Evolutionary conservation across 92 coral and sea anemone genomes (phyloP), one percentile per base, ranked within the genome.

Genomic region (Porites rus): DNA sequence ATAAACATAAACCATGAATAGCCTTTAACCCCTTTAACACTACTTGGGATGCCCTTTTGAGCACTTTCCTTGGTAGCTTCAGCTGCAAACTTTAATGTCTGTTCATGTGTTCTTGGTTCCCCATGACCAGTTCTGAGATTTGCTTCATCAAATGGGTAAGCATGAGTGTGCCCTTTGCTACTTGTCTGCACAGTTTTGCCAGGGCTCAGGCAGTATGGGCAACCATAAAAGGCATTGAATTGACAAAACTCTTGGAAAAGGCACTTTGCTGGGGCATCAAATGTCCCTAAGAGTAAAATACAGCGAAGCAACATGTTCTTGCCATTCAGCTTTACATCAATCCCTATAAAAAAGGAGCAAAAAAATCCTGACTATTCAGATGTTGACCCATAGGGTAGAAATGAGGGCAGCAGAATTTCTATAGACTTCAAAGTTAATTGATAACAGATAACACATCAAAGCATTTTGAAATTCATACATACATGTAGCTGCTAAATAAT

Each of bases 241-340:
- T 89, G 92, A 5, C 74, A 76, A 51, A 89, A 77, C 51, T 89
- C 84, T 70, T 89, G 92, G 51, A 89, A 77, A 0, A 89, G 69
- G 83, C 92, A 89, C 70, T 89, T 88, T 0, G 92, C 88, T 22
- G 92, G 88, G 46, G 92, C 92, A 88, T 88, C 92, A 83, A 83
- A 88, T 77, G 85, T 89, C 17, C 92, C 92, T 21, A 70, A 62
- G 5, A 89, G 75, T 56, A 88, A 56, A 25, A 88, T 65, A 77
- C 91, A 88, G 67, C 76, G 87, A 52, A 87, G 87, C 6, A 50
- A 56, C 54, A 21, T 43, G 1, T 72, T 65, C 28, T 80, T 43
- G 4, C 76, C 53, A 2, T 24, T 43, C 62, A 86, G 12, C 7
- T 56, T 77, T 8, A 85, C 75, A 3, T 83, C 68, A 46, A 52